Percentiles rank a stretch among this genome's conserved stretches.
phyloP scores from a whole-genome alignment of 1,140 invertebrate species.

The Tachypleus tridentatus region DNA sequence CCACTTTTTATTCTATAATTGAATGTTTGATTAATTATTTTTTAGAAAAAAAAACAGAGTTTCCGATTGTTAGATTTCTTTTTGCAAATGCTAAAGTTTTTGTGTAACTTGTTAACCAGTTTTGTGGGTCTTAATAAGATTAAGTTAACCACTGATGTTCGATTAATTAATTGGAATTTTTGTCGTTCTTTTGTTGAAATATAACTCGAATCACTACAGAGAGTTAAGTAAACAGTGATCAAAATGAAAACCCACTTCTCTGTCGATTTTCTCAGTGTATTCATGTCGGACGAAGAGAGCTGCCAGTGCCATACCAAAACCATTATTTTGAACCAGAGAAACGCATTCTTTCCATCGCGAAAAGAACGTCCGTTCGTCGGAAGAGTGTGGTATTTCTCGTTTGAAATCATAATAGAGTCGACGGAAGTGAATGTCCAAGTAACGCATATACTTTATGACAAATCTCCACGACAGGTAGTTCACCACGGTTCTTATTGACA shows the following conservation, averaged over 20 bases:
- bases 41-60: slow-evolving; percentile 28
- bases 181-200: no score
- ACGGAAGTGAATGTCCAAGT: slow-evolving; percentile 39
- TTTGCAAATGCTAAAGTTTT: no score
- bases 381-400: slow-evolving; percentile 25
- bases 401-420: slow-evolving; percentile 36
- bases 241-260: slow-evolving; percentile 30
- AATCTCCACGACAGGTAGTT: slow-evolving; percentile 47
- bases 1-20: slow-evolving; percentile 34
- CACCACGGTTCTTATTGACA: slow-evolving; percentile 32
- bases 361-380: slow-evolving; percentile 25
- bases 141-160: no score
- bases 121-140: no score
- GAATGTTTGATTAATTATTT: slow-evolving; percentile 45
- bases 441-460: slow-evolving; percentile 40
- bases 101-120: no score
- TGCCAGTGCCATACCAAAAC: slow-evolving; percentile 43
- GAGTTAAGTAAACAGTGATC: no score
- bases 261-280: slow-evolving; percentile 37
- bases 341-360: slow-evolving; percentile 45
- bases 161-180: no score
- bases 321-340: slow-evolving; percentile 39
- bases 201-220: no score
- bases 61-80: background rate
- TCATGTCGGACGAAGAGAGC: slow-evolving; percentile 40